Evolutionary conservation across 2,113 vertebrate genomes (phyloP), one percentile per base, ranked within the genome.

Genomic region (Tapirus terrestris): DNA sequence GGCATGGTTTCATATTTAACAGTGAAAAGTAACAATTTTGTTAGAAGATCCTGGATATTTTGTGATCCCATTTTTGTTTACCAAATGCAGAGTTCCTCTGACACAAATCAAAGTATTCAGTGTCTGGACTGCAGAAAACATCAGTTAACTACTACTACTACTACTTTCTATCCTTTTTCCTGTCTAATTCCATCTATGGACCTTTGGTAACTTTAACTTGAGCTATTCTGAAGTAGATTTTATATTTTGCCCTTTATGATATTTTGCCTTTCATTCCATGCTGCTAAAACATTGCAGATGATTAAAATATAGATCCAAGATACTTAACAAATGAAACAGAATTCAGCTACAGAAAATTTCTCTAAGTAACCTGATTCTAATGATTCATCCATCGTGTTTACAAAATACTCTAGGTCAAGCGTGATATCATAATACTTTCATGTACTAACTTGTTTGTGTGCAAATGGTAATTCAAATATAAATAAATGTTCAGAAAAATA

Each of bases 401-500:
- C 2, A 3, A 82, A 73, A 43, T 0, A n/a, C 8, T 45, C 68
- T 20, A 39, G 87, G 27, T 65, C 33, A 68, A 56, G 53, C 8
- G 33, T 21, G 3, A 17, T 17, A 39, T 13, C 43, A 65, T 6
- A 39, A 56, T 67, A 12, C n/a, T 82, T 58, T 75, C 72, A 13
- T 5, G 16, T n/a, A 56, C 36, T 45, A 65, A 63, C 45, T 27
- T 56, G 25, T 39, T 31, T 84, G 48, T 58, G 36, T 76, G 53
- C 43, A 87, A 56, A 51, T 43, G 10, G 27, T n/a, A 65, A 75
- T 5, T 80, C 65, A 92, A 85, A 76, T 77, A 82, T 14, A 92
- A 94, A 89, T 56, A 51, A 70, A 67, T 39, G 43, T 58, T 80
- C 8, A 39, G 36, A 85, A 89, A 75, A 68, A 68, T 17, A 76